Base-by-base conservation (phyloP, 2,797 vertebrate species). In the Neoniphon sammara region DNA sequence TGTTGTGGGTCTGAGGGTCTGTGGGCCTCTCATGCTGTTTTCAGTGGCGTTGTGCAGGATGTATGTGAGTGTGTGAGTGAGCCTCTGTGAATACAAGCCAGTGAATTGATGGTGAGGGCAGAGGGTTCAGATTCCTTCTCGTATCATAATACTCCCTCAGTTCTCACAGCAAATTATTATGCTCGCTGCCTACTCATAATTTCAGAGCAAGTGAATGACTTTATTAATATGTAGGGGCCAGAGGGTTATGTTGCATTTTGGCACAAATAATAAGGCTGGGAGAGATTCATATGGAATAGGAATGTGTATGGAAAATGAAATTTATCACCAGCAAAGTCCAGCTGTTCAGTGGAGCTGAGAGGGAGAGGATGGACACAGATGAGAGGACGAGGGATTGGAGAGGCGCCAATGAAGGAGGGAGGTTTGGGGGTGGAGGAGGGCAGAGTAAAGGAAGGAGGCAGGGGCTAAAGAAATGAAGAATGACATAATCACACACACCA, bases 81-180 rank as follows among this genome's bases (percentile, higher is more conserved):
- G 50, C 39, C 8, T 55, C 42, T 36, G 82, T 87, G 81, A 82
- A 81, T 72, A 77, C 81, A 86, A 71, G 63, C 70, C 66, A 46
- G 81, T 65, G 59, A 76, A 78, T 69, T 82, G 81, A 74, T 70
- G 56, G 54, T 5, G 47, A 34, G 70, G 47, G 50, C 21, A 17
- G 17, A 75, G 59, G 54, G 88, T 73, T 89, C 73, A 87, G 78
- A 89, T 89, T 91, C 83, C 86, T 81, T 66, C 59, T 78, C 57
- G 82, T 81, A 18, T 87, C 73, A 90, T 87, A 91, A 91, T 88
- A 78, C 77, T 66, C 81, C 67, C 82, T 87, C 85, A 88, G 88
- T 91, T 85, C 85, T 88, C 82, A 42, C 58, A 74, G 70, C 52
- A 15, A 78, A 86, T 85, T 71, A 84, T 87, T 83, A 61, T 84